Evolutionary conservation across 2,113 vertebrate genomes (phyloP).

Genomic region (Spizaetus ornatus): DNA sequence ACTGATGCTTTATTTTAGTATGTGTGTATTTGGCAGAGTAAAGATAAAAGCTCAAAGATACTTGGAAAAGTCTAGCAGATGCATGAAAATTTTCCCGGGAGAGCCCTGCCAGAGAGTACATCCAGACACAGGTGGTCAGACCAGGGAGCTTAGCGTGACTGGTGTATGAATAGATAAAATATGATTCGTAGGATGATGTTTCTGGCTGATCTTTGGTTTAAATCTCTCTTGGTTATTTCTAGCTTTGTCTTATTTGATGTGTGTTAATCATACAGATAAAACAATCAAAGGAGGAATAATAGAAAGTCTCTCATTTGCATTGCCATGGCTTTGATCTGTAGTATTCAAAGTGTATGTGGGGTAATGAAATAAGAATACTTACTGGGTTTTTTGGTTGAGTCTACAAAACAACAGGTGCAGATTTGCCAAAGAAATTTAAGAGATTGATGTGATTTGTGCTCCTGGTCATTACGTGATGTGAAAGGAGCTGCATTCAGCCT

Average conservation of each 20-base stretch:
- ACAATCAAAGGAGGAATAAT: neutral
- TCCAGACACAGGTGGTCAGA: neutral
- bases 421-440: slow-evolving; percentile 13
- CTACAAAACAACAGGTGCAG: neutral
- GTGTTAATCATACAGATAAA: neutral
- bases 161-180: neutral
- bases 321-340: neutral
- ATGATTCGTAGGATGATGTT: neutral
- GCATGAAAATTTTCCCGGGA: neutral
- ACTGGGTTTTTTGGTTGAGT: neutral
- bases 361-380: neutral
- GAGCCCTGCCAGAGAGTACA: neutral
- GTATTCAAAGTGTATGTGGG: neutral
- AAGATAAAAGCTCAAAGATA: neutral
- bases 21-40: neutral
- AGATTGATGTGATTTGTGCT: slow-evolving; percentile 5
- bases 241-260: neutral
- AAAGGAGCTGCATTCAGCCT: neutral
- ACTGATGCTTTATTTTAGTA: neutral
- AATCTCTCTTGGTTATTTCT: neutral
- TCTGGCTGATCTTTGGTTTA: neutral
- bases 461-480: neutral
- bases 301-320: neutral
- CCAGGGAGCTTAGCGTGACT: neutral
- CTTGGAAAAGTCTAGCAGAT: neutral